phyloP scores from a whole-genome alignment of 2,113 vertebrate genomes.

The Leucosticte australis region DNA sequence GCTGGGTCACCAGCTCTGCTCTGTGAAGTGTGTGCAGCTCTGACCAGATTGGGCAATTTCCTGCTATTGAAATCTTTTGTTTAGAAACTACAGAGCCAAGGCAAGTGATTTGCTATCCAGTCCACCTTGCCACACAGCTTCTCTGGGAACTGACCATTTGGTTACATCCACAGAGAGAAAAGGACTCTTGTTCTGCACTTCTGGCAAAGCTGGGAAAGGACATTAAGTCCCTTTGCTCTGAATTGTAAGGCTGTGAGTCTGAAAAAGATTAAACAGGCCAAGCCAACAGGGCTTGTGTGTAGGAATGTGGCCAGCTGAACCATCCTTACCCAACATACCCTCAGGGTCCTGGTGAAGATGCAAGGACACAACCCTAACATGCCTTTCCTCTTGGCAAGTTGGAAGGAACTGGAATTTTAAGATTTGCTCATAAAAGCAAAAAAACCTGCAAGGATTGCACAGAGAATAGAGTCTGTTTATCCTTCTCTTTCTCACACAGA shows the following conservation, averaged over 20 bases:
- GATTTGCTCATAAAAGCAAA: neutral
- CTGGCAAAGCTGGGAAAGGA: neutral
- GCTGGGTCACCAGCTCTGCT: neutral
- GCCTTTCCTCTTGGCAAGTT: neutral
- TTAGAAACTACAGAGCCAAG: conserved; percentile 26
- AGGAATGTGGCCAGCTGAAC: neutral
- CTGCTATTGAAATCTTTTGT: conserved; percentile 55
- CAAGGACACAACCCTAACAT: neutral
- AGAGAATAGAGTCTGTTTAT: neutral
- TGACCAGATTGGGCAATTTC: conserved; percentile 37
- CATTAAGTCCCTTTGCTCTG: neutral
- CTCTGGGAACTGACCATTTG: neutral
- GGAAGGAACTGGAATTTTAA: neutral
- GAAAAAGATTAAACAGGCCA: neutral
- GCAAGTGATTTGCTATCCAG: neutral
- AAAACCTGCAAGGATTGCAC: neutral
- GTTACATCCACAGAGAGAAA: neutral
- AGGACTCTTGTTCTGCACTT: neutral
- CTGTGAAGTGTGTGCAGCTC: neutral
- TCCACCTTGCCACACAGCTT: neutral
- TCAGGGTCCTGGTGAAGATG: neutral
- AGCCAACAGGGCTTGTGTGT: neutral
- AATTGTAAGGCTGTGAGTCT: neutral
- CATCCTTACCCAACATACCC: neutral
- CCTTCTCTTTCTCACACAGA: neutral